Conservation (phyloP, 1,140 invertebrate species). For the Ladona fulva region DNA sequence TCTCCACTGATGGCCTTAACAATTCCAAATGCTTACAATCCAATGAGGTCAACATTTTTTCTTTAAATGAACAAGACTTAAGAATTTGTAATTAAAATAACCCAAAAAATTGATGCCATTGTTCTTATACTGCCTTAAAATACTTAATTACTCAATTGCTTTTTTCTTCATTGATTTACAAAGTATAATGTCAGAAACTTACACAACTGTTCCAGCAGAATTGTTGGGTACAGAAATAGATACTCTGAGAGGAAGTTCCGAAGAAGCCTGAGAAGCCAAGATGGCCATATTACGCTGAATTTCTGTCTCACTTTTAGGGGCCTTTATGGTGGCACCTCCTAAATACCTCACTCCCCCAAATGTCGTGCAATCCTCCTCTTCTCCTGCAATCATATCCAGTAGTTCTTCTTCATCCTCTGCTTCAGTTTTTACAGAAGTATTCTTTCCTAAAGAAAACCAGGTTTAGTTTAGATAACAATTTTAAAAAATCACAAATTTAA, state of each 20-base stretch:
- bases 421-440: constrained; percentile 65
- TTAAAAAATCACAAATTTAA: constrained; percentile 23
- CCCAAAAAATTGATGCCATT: no score
- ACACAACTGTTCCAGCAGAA: constrained; percentile 73
- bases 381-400: constrained; percentile 46
- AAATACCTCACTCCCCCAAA: constrained; percentile 92
- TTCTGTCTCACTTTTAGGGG: constrained; percentile 88
- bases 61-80: no score
- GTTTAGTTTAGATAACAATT: background rate
- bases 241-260: constrained; percentile 69
- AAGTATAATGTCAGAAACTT: constrained; percentile 32
- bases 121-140: no score
- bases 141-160: no score
- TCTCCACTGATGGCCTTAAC: no score
- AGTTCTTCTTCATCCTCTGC: constrained; percentile 53
- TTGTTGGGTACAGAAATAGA: constrained; percentile 85
- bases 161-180: no score
- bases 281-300: constrained; percentile 91
- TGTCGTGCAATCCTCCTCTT: constrained; percentile 78
- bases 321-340: constrained; percentile 84
- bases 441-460: constrained; percentile 51
- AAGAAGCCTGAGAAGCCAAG: constrained; percentile 64
- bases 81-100: no score
- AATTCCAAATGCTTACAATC: no score
- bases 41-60: no score